Evolutionary conservation across 2,797 vertebrate species (phyloP).

Genomic region (Coccyzus lansbergi): DNA sequence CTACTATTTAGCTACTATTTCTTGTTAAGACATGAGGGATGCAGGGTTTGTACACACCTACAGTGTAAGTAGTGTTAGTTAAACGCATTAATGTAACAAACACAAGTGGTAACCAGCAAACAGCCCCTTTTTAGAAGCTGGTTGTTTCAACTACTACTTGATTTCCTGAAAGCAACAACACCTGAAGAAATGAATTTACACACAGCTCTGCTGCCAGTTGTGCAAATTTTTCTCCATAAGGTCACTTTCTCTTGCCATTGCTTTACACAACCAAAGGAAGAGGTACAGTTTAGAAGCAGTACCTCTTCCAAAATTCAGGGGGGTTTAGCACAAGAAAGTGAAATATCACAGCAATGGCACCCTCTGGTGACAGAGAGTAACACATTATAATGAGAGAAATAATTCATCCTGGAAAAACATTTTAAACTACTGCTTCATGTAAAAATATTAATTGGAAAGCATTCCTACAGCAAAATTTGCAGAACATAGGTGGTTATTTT

Average conservation of each 20-base stretch:
- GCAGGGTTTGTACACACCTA: neutral
- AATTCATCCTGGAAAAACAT: neutral
- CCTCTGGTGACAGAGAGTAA: constrained; percentile 26
- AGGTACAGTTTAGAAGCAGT: neutral
- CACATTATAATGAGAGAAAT: neutral
- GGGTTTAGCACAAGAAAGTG: neutral
- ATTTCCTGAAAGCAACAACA: neutral
- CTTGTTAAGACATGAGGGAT: neutral
- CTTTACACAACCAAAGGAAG: neutral
- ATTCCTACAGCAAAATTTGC: neutral
- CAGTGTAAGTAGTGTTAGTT: neutral
- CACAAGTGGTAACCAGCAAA: neutral
- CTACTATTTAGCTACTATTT: neutral
- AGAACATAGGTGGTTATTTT: neutral
- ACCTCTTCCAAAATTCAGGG: neutral
- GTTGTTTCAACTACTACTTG: neutral
- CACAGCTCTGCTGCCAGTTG: neutral
- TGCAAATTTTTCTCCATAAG: neutral
- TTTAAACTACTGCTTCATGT: neutral
- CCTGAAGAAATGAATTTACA: neutral
- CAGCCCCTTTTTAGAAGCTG: neutral
- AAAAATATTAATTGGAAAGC: neutral
- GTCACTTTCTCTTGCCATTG: neutral
- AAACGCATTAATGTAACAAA: neutral
- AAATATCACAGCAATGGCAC: constrained; percentile 46